Evolutionary conservation across 2,113 vertebrate genomes (phyloP).

Genomic region (Pseudorectes ferrugineus): DNA sequence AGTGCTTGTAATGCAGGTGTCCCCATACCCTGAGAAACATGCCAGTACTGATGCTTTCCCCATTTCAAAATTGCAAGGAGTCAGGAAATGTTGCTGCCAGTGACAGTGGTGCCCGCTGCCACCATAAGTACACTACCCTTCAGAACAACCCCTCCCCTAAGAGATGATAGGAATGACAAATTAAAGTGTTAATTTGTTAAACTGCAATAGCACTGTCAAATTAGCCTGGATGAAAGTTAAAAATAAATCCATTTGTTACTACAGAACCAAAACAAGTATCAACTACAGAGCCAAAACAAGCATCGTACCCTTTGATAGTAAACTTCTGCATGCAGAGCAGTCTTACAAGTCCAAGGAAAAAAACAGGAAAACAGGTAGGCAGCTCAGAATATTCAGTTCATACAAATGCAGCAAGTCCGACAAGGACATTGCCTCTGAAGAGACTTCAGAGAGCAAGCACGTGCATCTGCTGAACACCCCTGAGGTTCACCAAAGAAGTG

Average conservation of each 20-base stretch:
- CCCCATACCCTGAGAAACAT: neutral
- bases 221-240: slow-evolving; percentile 6
- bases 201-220: slow-evolving; percentile 29
- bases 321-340: neutral
- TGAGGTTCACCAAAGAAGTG: neutral
- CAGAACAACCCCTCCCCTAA: neutral
- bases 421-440: neutral
- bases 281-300: neutral
- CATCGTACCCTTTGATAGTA: neutral
- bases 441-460: neutral
- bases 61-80: neutral
- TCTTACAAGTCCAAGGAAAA: neutral
- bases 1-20: neutral
- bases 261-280: neutral
- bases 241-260: slow-evolving; percentile 34
- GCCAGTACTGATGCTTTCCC: neutral
- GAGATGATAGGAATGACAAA: slow-evolving; percentile 4
- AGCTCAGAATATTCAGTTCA: neutral
- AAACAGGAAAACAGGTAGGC: neutral
- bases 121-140: neutral
- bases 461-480: neutral
- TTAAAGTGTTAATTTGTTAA: slow-evolving; percentile 40
- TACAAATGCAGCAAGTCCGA: neutral
- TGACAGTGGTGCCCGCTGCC: neutral
- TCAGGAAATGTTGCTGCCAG: neutral